Evolutionary conservation across 1,140 invertebrate genomes (phyloP), one percentile per base, ranked within the genome.

Genomic region (Agrypnia vestita): DNA sequence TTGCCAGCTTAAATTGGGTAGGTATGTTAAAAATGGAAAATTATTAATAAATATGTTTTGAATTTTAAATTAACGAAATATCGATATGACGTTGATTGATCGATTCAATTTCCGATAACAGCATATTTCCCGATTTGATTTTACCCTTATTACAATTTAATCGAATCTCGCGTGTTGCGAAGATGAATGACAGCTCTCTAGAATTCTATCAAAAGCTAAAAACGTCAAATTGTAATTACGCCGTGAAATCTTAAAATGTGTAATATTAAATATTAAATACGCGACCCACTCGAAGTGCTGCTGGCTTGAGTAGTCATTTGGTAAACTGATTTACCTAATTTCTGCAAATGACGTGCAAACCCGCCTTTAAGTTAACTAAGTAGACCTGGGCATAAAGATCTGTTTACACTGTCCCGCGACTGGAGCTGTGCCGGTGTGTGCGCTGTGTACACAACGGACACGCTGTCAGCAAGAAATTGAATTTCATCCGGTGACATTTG

Each of bases 311-410:
- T 43, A 79, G 77, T 79, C 80, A 56, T 77, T 78, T 59, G 15
- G 64, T 49, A 76, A 83, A 76, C 74, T 80, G 82, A 83, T 83
- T 83, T 83, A 81, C 67, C 77, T 79, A 83, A 83, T 83, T 81
- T 83, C 82, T 83, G 82, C 82, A 76, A 81, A 80, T 79, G 82
- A 83, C 82, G 79, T 77, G 55, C 69, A 77, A 83, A 82, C 80
- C 79, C 79, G 79, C 76, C 82, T 76, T 15, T 76, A 21, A 43
- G 53, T 76, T 76, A 76, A 76, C 12, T 17, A 15, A 51, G 17
- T 19, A 51, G 56, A 51, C 49, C 56, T 61, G 56, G 12, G 56
- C 15, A 19, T 35, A 55, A 44, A 56, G 51, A 56, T 74, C 53
- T 56, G 71, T 74, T 56, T 74, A 74, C 71, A 56, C 19, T 55